A percentile compares a stretch with the other conserved stretches of the same genome.
phyloP scores from a whole-genome alignment of 2,113 vertebrate species.

The Phrynosoma blainvillii region DNA sequence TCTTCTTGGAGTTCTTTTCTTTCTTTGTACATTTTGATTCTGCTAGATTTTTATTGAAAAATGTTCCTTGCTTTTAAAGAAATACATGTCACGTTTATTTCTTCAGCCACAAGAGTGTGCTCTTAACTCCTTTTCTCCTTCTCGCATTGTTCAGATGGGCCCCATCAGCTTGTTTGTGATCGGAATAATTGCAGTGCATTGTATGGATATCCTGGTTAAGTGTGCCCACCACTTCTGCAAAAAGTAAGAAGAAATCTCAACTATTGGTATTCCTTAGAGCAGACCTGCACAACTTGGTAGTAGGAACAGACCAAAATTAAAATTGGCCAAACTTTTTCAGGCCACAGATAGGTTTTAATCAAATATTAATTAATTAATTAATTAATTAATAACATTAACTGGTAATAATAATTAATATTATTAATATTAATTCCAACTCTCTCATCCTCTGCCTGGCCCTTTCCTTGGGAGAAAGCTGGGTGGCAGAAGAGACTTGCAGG shows the following conservation, averaged over 20 bases:
- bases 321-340: no score
- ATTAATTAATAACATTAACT: no score
- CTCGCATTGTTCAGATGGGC: constrained; percentile 81
- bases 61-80: background rate
- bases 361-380: no score
- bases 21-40: background rate
- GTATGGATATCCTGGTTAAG: constrained; percentile 92
- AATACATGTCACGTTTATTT: constrained; percentile 50
- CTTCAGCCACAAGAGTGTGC: constrained; percentile 58
- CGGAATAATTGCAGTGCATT: constrained; percentile 91
- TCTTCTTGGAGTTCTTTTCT: background rate
- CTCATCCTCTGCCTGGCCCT: no score
- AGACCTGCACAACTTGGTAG: background rate
- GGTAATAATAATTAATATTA: no score
- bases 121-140: constrained; percentile 35
- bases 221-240: constrained; percentile 90
- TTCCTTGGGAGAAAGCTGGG: no score
- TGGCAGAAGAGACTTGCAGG: no score
- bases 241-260: constrained; percentile 80
- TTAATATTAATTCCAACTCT: no score
- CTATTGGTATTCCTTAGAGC: background rate
- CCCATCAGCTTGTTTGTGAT: constrained; percentile 91
- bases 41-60: background rate
- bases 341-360: no score
- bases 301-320: no score